Conservation (phyloP, 2,113 vertebrate genomes). For the Physeter macrocephalus region DNA sequence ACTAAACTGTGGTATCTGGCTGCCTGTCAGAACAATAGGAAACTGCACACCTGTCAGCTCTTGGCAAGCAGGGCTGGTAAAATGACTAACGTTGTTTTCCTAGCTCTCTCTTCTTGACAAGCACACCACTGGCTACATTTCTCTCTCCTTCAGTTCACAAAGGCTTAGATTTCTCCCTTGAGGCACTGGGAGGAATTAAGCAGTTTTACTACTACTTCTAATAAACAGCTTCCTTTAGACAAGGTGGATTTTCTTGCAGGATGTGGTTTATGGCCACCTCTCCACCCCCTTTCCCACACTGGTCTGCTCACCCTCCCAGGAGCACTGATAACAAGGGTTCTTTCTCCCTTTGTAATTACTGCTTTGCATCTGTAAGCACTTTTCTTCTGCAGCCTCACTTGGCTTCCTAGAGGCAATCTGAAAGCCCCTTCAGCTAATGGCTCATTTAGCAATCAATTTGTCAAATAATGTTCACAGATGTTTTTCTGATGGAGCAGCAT, state of each 20-base stretch:
- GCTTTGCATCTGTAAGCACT: slow-evolving; percentile 76
- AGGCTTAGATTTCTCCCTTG: slow-evolving; percentile 77
- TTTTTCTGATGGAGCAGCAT: slow-evolving; percentile 69
- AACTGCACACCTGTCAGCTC: slow-evolving; percentile 81
- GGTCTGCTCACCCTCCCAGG: background rate
- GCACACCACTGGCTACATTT: slow-evolving; percentile 68
- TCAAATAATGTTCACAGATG: slow-evolving; percentile 80
- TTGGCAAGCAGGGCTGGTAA: slow-evolving; percentile 75
- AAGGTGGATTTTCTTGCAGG: slow-evolving; percentile 72
- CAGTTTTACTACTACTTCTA: slow-evolving; percentile 77
- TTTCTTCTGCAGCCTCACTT: slow-evolving; percentile 53
- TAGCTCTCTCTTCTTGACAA: slow-evolving; percentile 74
- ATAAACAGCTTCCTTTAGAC: slow-evolving; percentile 76
- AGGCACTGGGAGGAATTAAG: slow-evolving; percentile 75
- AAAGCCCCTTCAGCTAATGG: slow-evolving; percentile 73
- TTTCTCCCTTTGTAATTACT: slow-evolving; percentile 14
- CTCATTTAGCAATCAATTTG: slow-evolving; percentile 80
- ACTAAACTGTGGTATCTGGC: slow-evolving; percentile 77
- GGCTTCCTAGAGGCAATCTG: slow-evolving; percentile 75
- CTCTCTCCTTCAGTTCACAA: slow-evolving; percentile 76
- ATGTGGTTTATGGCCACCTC: slow-evolving; percentile 64
- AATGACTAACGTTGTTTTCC: slow-evolving; percentile 78
- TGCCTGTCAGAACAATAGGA: slow-evolving; percentile 80
- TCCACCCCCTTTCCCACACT: background rate
- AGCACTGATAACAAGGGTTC: background rate